phyloP scores from a whole-genome alignment of 2,797 vertebrate species.

The Pteropus rufus region DNA sequence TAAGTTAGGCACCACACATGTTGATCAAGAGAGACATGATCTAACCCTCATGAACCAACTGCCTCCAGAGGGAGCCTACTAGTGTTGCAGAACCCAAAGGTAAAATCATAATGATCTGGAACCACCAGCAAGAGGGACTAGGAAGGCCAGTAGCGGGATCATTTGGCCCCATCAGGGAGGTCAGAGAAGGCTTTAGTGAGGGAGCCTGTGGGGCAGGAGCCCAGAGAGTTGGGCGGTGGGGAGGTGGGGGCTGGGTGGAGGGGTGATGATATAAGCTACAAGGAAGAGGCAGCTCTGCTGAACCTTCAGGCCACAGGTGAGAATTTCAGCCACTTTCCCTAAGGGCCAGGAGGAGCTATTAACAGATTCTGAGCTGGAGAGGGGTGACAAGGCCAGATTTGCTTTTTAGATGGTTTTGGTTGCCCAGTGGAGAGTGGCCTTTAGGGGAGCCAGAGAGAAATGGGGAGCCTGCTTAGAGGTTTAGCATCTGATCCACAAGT shows the following conservation, averaged over 20 bases:
- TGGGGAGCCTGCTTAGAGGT: background rate
- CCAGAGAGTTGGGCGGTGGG: background rate
- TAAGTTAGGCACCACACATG: background rate
- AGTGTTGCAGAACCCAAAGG: background rate
- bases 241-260: rapidly evolving
- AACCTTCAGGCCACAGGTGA: background rate
- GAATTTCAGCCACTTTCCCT: background rate
- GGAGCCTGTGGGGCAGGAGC: background rate
- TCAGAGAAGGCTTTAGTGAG: background rate
- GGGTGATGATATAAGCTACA: rapidly evolving
- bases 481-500: background rate
- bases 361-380: background rate
- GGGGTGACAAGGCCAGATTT: background rate
- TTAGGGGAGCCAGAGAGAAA: background rate
- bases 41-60: background rate
- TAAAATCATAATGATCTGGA: background rate
- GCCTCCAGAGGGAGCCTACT: background rate
- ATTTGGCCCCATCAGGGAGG: background rate
- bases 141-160: background rate
- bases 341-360: background rate
- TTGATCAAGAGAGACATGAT: background rate
- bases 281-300: background rate
- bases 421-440: background rate
- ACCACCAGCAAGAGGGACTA: too few relatives aligned
- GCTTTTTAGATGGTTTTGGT: rapidly evolving